Evolutionary conservation across 2,888 invertebrate species (phyloP).

Genomic region (Pristionchus mayeri): DNA sequence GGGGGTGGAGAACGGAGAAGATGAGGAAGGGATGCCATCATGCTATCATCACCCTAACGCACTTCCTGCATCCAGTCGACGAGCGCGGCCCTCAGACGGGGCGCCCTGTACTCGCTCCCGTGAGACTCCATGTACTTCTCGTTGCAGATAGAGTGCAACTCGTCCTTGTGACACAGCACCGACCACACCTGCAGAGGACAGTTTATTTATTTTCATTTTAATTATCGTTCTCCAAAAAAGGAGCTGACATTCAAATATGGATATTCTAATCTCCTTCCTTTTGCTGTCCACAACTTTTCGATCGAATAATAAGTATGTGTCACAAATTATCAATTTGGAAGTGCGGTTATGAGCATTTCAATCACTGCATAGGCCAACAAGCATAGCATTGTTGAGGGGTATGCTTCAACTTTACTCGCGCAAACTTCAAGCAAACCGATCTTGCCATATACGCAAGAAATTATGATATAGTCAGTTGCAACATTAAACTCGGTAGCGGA

Average conservation of each 20-base stretch:
- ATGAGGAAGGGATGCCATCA: background rate
- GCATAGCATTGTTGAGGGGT: too few species aligned
- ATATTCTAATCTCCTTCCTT: slow-evolving; percentile 23
- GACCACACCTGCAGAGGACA: slow-evolving; percentile 84
- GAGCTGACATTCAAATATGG: slow-evolving; percentile 21
- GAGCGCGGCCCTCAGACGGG: slow-evolving; percentile 93
- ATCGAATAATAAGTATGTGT: background rate
- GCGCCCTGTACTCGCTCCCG: slow-evolving; percentile 81
- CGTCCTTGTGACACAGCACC: slow-evolving; percentile 89
- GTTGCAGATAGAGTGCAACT: slow-evolving; percentile 81
- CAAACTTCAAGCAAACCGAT: too few species aligned
- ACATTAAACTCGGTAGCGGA: too few species aligned
- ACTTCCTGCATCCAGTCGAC: slow-evolving; percentile 97
- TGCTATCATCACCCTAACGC: background rate
- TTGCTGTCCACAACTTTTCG: background rate
- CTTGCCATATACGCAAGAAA: too few species aligned
- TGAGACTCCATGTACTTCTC: slow-evolving; percentile 54
- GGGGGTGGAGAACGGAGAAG: background rate
- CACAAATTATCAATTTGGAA: background rate
- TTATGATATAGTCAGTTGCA: too few species aligned
- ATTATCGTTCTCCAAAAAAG: slow-evolving; percentile 12
- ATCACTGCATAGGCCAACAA: too few species aligned
- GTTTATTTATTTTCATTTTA: slow-evolving; percentile 4
- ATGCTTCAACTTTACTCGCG: too few species aligned
- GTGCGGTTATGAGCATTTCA: too few species aligned